Conservation (phyloP, 2,113 vertebrate genomes). For the Emydura subglobosa region DNA sequence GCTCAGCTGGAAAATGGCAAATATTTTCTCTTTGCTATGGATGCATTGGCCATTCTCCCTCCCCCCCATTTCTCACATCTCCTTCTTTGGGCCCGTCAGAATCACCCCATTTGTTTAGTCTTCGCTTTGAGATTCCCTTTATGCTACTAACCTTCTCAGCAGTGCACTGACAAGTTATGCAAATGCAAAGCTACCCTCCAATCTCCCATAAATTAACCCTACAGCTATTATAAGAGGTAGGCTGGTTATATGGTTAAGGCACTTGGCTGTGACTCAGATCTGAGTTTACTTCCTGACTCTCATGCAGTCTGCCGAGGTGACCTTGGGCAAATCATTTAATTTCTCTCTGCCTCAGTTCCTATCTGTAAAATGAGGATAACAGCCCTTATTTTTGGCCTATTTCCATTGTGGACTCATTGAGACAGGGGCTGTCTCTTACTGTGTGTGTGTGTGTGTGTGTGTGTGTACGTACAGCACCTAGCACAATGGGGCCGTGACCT, state of each 20-base stretch:
- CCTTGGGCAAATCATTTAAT: not conserved
- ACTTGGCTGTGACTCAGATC: not conserved
- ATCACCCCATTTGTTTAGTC: not conserved
- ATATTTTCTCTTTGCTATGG: not conserved
- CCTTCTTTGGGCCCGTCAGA: not conserved
- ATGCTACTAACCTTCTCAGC: not conserved
- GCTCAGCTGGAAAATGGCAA: not conserved
- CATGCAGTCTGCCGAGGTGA: not conserved
- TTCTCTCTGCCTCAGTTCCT: not conserved
- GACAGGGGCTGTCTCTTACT: not conserved
- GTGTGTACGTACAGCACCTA: not conserved
- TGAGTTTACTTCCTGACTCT: not conserved
- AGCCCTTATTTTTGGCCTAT: not conserved
- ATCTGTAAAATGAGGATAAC: not conserved
- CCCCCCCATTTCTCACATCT: not conserved
- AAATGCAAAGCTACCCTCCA: not conserved
- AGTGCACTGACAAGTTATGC: not conserved
- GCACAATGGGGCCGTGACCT: not conserved
- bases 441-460: not conserved
- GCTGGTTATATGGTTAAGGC: accelerated
- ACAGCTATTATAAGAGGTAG: not conserved
- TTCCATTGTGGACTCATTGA: not conserved
- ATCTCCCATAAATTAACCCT: accelerated
- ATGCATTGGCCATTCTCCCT: not conserved
- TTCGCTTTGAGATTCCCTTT: not conserved